These are phyloP conservation scores for Leptodirus hochenwartii DNA, from an alignment of 2,888 invertebrate genomes.

Conservation along the genomic window DNA sequence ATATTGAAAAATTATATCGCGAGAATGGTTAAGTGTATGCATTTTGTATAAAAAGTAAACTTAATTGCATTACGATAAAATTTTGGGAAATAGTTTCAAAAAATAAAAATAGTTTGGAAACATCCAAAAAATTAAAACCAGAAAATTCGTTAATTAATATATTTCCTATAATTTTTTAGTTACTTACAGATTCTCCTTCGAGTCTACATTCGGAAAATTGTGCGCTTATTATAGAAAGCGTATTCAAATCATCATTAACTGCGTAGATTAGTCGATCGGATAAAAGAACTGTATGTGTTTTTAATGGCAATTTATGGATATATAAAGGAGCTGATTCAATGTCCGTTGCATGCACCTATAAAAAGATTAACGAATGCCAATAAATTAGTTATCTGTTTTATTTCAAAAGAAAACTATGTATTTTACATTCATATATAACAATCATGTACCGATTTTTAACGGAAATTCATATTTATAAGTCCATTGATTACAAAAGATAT, in stretches of 20 bases:
- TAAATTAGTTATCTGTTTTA: no score
- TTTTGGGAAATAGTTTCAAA: constrained; percentile 3
- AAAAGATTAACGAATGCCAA: constrained; percentile 13
- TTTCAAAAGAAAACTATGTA: no score
- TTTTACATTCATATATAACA: no score
- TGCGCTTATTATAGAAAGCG: constrained; percentile 34
- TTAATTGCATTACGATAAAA: neutral
- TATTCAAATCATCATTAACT: constrained; percentile 30
- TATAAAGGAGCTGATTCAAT: constrained; percentile 46
- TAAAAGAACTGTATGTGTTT: constrained; percentile 40
- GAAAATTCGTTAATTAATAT: no score
- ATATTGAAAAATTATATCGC: constrained; percentile 4
- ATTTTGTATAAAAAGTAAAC: no score
- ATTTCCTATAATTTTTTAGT: no score
- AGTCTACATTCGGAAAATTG: constrained; percentile 35
- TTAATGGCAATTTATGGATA: constrained; percentile 47
- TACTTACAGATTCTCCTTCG: constrained; percentile 30
- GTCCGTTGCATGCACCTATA: constrained; percentile 46
- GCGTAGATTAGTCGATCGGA: constrained; percentile 51
- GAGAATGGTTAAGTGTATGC: no score
- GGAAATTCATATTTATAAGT: no score
- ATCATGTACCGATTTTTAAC: no score
- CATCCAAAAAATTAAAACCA: neutral
- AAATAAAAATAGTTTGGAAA: constrained; percentile 8
- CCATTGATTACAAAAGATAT: no score